Percentiles rank a stretch among this genome's conserved stretches.
Evolutionary conservation across 2,797 vertebrate genomes (phyloP).

Genomic region (Lithobates sylvaticus): DNA sequence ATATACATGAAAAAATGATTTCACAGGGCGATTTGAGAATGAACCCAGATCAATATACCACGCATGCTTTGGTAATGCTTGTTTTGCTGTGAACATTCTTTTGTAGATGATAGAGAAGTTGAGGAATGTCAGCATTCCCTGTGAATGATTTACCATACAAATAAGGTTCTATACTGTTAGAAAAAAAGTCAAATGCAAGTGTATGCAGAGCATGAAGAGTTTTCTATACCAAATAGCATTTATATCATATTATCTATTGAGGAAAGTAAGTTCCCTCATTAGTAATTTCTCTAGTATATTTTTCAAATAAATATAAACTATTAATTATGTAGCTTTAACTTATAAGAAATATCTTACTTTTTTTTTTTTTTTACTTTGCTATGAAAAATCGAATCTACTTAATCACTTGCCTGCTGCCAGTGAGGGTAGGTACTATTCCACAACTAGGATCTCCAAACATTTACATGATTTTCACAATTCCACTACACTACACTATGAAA

Average conservation of each 20-base stretch:
- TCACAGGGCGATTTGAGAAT: conserved; percentile 30
- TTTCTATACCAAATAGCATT: conserved; percentile 22
- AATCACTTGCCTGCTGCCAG: too few species aligned
- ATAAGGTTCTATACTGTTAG: conserved; percentile 38
- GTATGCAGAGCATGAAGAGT: not conserved
- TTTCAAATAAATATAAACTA: too few species aligned
- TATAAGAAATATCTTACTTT: too few species aligned
- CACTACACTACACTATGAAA: too few species aligned
- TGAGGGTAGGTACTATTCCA: not conserved
- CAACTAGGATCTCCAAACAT: not conserved
- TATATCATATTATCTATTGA: conserved; percentile 1
- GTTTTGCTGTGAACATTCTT: conserved; percentile 40
- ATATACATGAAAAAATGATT: conserved; percentile 54
- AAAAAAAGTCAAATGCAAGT: conserved; percentile 31
- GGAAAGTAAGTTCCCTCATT: too few species aligned
- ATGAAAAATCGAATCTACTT: too few species aligned
- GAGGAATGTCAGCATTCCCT: conserved; percentile 20
- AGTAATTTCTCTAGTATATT: too few species aligned
- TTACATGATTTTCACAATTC: too few species aligned
- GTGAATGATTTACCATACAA: conserved; percentile 55
- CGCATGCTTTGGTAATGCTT: conserved; percentile 32
- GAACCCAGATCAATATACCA: conserved; percentile 44
- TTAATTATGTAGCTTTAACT: too few species aligned
- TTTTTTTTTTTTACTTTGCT: too few species aligned
- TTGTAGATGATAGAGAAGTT: conserved; percentile 34